A percentile compares a stretch with the other conserved stretches of the same genome.
Evolutionary conservation across 1,140 invertebrate species (phyloP).

Genomic region (Halesus radiatus): DNA sequence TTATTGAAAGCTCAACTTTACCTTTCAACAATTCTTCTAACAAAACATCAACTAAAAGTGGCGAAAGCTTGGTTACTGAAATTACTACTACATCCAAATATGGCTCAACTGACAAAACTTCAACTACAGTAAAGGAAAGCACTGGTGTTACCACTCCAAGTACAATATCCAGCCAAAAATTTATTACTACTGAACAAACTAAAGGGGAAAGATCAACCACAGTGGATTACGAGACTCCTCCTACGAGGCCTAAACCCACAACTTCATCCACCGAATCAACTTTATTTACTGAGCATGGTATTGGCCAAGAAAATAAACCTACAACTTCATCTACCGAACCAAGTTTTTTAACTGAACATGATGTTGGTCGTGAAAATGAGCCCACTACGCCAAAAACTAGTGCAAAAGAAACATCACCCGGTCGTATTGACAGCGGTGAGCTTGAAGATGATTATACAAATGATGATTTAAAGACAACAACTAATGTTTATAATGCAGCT

Average conservation of each 20-base stretch:
- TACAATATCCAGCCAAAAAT: not conserved
- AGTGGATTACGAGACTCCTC: not conserved
- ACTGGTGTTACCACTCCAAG: not conserved
- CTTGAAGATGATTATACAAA: slow-evolving; percentile 13
- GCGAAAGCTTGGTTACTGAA: slow-evolving; percentile 1
- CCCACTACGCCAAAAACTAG: not conserved
- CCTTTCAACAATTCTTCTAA: not conserved
- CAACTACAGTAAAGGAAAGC: not conserved
- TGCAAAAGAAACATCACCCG: not conserved
- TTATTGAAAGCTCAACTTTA: not conserved
- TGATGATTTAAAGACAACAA: slow-evolving; percentile 18
- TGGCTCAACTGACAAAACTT: not conserved
- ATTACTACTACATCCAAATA: no score
- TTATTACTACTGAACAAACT: not conserved
- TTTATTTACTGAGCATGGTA: no score
- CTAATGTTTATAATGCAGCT: not conserved
- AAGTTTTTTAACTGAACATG: not conserved
- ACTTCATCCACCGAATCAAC: not conserved
- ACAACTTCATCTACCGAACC: not conserved
- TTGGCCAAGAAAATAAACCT: not conserved
- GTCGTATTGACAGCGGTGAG: not conserved
- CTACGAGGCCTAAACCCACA: not conserved
- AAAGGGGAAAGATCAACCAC: no score
- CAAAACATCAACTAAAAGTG: not conserved
- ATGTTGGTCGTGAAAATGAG: not conserved